Base-by-base conservation (phyloP, 2,888 invertebrate species). In the Trissoscelio sp. region DNA sequence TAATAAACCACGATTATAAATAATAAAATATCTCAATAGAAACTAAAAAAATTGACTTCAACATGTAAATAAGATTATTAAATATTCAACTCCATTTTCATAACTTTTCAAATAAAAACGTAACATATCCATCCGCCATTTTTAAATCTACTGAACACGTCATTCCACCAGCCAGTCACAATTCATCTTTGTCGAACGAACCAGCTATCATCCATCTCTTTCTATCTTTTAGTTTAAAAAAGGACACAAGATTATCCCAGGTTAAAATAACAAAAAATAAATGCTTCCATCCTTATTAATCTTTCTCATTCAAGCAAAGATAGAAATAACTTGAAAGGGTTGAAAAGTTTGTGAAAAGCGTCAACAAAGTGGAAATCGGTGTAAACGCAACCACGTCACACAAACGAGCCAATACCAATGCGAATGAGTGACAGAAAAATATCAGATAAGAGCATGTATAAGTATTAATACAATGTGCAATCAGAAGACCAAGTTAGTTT, bases 401-500 rank as follows among this genome's bases (percentile, higher is more conserved):
- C 53, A 31, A 4, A 44, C 6, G 44, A 34, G 12, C 37, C 2
- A 2, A 5, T n/a, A 34, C 34, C 37, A 55, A 55, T n/a, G n/a
- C 37, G 4, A 34, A 9, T 11, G 37, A 34, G 14, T 11, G n/a
- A 24, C 14, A 37, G 2, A 37, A 11, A 34, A 55, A 12, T 16
- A 53, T 37, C 55, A 34, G 55, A 55, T 55, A 55, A 55, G 18
- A 55, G 55, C 55, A 55, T 55, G 53, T 53, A 53, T n/a, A 34
- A 55, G 55, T 55, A 55, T 11, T 34, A 55, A 55, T 55, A 55
- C 55, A 55, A 55, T 55, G 55, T 55, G 55, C 55, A 37, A 34
- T 55, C 34, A 11, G 34, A 55, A 18, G 11, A 11, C 3, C 55
- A 18, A 31, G 55, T 55, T 55, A 55, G 55, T 55, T 55, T 31